These are phyloP conservation scores for Drosophila emarginata DNA, from an alignment of 2,888 invertebrate species.

Conservation along the genomic window DNA sequence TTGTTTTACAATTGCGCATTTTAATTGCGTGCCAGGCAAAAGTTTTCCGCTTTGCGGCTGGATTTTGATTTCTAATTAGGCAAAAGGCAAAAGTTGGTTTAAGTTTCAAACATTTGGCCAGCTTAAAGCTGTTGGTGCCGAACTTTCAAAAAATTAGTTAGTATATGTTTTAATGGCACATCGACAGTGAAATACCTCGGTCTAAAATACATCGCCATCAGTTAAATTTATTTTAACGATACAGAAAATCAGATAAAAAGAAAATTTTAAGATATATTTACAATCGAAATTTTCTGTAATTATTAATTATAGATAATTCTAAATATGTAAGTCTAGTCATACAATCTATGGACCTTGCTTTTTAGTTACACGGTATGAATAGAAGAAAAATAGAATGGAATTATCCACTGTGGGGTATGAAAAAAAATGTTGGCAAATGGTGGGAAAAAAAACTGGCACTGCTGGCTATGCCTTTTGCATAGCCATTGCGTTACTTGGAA, in stretches of 20 bases:
- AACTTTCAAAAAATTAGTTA: neutral
- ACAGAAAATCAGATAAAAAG: too few species aligned
- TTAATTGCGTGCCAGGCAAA: conserved; percentile 53
- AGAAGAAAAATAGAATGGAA: neutral
- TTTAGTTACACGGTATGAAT: neutral
- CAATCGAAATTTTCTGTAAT: too few species aligned
- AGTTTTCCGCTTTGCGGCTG: conserved; percentile 50
- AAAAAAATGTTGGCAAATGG: conserved; percentile 14
- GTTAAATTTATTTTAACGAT: too few species aligned
- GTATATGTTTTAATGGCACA: neutral
- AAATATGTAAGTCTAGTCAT: neutral
- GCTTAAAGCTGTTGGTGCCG: conserved; percentile 18
- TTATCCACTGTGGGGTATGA: neutral
- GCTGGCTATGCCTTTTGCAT: conserved; percentile 1
- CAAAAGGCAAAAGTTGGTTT: conserved; percentile 13
- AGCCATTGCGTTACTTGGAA: conserved; percentile 14
- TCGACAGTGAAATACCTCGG: neutral
- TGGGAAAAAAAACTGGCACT: conserved; percentile 34
- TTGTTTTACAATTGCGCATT: conserved; percentile 64
- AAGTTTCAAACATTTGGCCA: conserved; percentile 8
- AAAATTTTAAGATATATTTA: too few species aligned
- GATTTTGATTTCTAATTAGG: conserved; percentile 70
- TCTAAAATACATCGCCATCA: too few species aligned
- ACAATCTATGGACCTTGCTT: neutral
- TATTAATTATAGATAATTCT: too few species aligned